Percentiles rank a stretch among this genome's conserved stretches.
phyloP scores from a whole-genome alignment of 2,113 vertebrate species.

The Engraulis encrasicolus region DNA sequence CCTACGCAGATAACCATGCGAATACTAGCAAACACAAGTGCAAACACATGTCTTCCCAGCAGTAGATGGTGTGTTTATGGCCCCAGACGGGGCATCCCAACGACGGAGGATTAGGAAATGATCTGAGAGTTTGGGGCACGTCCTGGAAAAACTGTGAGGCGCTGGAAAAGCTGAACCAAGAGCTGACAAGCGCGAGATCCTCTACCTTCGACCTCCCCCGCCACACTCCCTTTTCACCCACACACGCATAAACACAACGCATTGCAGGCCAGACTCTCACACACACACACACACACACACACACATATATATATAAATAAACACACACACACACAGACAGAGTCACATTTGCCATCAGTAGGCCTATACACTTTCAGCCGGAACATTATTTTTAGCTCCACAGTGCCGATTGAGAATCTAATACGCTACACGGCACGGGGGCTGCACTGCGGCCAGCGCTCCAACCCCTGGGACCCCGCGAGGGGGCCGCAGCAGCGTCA shows the following conservation, averaged over 20 bases:
- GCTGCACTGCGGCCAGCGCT: slow-evolving; percentile 59
- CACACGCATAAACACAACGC: neutral
- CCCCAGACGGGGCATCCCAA: neutral
- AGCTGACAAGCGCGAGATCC: neutral
- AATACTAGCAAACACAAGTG: neutral
- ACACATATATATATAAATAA: neutral
- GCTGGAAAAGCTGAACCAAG: neutral
- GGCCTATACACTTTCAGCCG: slow-evolving; percentile 64
- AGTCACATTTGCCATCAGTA: slow-evolving; percentile 48
- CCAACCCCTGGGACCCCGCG: neutral
- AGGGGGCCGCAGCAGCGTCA: neutral
- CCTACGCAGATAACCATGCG: neutral
- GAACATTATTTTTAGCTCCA: slow-evolving; percentile 74
- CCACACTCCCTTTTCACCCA: neutral
- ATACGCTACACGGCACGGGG: slow-evolving; percentile 67
- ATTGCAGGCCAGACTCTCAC: too few species aligned
- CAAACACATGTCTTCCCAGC: neutral
- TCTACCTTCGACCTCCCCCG: neutral
- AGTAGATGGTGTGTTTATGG: neutral
- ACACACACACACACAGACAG: slow-evolving; percentile 1
- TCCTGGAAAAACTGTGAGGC: slow-evolving; percentile 15
- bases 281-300: neutral
- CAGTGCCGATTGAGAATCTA: slow-evolving; percentile 76
- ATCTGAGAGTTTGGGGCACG: slow-evolving; percentile 2
- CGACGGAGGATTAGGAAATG: neutral